A percentile compares a stretch with the other conserved stretches of the same genome.
phyloP scores from a whole-genome alignment of 2,888 invertebrate species.

The Heteromyza rotundicornis region DNA sequence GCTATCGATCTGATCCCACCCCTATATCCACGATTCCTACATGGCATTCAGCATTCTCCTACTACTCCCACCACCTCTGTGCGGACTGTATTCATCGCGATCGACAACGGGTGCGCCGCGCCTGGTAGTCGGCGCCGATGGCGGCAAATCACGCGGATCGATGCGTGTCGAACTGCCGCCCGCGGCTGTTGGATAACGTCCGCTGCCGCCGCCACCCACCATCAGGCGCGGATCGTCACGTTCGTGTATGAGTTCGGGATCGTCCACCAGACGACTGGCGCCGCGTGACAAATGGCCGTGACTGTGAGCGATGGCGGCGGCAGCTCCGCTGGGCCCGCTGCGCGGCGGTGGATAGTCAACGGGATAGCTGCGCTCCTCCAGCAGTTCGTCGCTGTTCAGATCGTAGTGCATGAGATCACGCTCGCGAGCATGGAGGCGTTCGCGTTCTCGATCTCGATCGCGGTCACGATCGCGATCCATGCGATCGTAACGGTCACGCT shows the following conservation, averaged over 20 bases:
- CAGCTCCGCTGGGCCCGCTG: conserved; percentile 46
- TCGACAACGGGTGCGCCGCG: conserved; percentile 59
- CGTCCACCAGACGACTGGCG: conserved; percentile 52
- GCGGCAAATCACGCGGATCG: conserved; percentile 55
- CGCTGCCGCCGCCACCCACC: too few species aligned
- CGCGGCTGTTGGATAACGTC: conserved; percentile 37
- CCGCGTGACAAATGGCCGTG: conserved; percentile 48
- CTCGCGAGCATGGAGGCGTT: conserved; percentile 59
- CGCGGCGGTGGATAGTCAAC: conserved; percentile 52
- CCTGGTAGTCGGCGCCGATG: conserved; percentile 47
- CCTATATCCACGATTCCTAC: conserved; percentile 65
- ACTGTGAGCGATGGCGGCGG: conserved; percentile 43
- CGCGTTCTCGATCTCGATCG: conserved; percentile 52
- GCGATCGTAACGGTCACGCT: conserved; percentile 38
- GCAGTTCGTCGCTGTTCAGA: conserved; percentile 60
- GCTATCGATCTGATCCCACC: conserved; percentile 63
- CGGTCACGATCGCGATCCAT: too few species aligned
- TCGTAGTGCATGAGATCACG: conserved; percentile 63
- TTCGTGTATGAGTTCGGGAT: conserved; percentile 56
- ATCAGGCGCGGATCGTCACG: conserved; percentile 54
- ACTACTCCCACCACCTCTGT: conserved; percentile 64
- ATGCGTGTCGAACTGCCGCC: conserved; percentile 48
- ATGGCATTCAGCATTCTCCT: conserved; percentile 64
- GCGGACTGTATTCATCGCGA: conserved; percentile 64
- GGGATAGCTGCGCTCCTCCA: conserved; percentile 59